Base-by-base conservation (phyloP, 1,140 invertebrate species). In the Caenorhabditis remanei region DNA sequence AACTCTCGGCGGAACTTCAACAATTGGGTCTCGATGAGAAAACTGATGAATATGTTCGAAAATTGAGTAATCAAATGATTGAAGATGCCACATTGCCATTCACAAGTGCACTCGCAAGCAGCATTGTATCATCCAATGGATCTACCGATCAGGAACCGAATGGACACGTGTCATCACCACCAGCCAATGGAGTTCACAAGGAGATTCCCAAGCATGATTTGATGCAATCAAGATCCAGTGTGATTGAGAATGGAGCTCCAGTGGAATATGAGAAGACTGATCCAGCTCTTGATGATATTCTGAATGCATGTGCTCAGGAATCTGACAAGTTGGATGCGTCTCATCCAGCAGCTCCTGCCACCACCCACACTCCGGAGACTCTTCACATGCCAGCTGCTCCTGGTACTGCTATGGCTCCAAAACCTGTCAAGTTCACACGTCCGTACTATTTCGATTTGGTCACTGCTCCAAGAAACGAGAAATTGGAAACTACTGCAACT, bases 381-480 rank as follows among this genome's bases (percentile, higher is more conserved):
- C 46, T 79, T 11, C 71, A 50, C 11, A 79, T 79, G 71, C 71
- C 71, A 79, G 43, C 46, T 9, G 71, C n/a, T 13, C 19, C 71
- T 4, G 71, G 71, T 32, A 13, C 71, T 53, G 46, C 46, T 1
- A 24, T 53, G 19, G 46, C 41, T 9, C 21, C 65, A 19, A 79
- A 79, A 14, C 19, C 71, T 4, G 46, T 50, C 19, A 48, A 50
- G 11, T 79, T 79, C 71, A 46, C 71, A 0, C 43, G 71, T 14
- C 71, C 71, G 4, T 79, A 79, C 46, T 79, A 79, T n/a, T 79
- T 79, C n/a, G 71, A 79, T n/a, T 46, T 79, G 71, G 71, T 79
- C 9, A 79, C 71, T 13, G 71, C 41, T 13, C 71, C 71, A 21
- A 14, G 71, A n/a, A 79, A 79, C 21, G 43, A 79, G 46, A 79